These are phyloP conservation scores for Mus spretus DNA, from an alignment of 2,797 vertebrate species.

Conservation along the genomic window DNA sequence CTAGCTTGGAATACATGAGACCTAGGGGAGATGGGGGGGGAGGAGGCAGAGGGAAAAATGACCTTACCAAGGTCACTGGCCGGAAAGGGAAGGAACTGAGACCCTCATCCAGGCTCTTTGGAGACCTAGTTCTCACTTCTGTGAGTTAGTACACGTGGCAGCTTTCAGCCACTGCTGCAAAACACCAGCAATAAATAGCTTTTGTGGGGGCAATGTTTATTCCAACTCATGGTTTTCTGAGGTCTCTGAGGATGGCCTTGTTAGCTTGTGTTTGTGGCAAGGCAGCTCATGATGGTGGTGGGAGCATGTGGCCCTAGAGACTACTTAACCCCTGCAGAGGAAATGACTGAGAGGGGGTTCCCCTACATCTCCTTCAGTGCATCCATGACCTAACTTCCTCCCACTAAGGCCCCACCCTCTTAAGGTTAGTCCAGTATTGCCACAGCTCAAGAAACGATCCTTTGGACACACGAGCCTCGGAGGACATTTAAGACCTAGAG, in stretches of 20 bases:
- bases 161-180: no score
- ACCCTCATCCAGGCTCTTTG: not conserved
- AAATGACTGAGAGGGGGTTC: not conserved
- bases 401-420: not conserved
- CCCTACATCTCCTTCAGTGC: not conserved
- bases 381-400: not conserved
- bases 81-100: not conserved
- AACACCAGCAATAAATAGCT: not conserved
- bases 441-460: not conserved
- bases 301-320: not conserved
- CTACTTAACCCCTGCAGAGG: not conserved
- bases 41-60: not conserved
- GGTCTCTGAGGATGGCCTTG: not conserved
- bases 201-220: not conserved
- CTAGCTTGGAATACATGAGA: not conserved
- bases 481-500: not conserved
- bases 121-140: not conserved
- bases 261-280: not conserved
- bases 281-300: no score
- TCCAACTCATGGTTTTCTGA: not conserved
- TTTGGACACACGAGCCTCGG: not conserved
- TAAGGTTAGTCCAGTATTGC: not conserved
- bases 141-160: not conserved
- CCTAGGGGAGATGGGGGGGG: not conserved
- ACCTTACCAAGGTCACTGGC: not conserved